Percentiles rank a stretch among this genome's conserved stretches.
These are phyloP conservation scores for Chauna torquata DNA, from an alignment of 2,113 vertebrate species.

Conservation along the genomic window DNA sequence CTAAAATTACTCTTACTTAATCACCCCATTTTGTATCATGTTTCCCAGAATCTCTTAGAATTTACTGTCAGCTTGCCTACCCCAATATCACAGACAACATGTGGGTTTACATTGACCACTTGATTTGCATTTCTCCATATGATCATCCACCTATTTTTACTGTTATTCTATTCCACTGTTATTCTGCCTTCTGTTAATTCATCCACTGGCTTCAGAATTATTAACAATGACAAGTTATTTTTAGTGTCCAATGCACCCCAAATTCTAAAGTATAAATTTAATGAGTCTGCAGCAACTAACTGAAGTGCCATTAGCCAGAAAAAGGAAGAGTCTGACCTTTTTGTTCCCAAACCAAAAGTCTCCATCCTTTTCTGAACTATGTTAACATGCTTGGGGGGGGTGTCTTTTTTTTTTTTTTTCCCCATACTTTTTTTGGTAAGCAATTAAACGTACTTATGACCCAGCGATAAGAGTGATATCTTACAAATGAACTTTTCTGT, in stretches of 20 bases:
- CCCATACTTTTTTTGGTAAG: background rate
- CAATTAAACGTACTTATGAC: background rate
- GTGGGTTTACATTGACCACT: background rate
- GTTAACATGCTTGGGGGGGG: background rate
- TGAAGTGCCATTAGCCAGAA: background rate
- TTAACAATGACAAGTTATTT: background rate
- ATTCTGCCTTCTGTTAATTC: background rate
- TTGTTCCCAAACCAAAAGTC: background rate
- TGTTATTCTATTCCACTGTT: background rate
- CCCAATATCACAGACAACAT: background rate
- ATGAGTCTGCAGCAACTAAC: background rate
- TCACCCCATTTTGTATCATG: background rate
- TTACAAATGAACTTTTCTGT: background rate
- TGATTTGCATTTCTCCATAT: background rate
- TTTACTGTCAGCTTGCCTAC: background rate
- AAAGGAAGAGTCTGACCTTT: background rate
- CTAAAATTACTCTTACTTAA: background rate
- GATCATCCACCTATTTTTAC: background rate
- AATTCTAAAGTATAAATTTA: background rate
- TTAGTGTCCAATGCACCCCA: background rate
- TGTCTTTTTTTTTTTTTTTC: background rate
- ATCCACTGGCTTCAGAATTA: background rate
- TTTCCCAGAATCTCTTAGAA: background rate
- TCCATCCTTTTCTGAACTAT: background rate
- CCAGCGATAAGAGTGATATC: background rate